These are phyloP conservation scores for Pangasianodon hypophthalmus DNA, from an alignment of 2,113 vertebrate genomes.

Conservation along the genomic window DNA sequence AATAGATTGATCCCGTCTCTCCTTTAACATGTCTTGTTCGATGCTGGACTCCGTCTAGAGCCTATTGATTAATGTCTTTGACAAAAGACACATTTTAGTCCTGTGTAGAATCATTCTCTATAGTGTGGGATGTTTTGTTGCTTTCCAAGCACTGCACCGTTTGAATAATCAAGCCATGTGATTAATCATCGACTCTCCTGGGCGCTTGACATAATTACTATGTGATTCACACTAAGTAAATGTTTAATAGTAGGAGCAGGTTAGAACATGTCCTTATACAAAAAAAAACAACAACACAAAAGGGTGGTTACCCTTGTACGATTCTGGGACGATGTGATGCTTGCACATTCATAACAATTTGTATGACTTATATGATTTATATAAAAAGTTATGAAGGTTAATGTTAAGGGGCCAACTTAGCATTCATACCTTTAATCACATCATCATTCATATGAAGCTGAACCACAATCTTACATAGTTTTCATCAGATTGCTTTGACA, in stretches of 20 bases:
- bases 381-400: background rate
- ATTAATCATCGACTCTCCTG: conserved; percentile 39
- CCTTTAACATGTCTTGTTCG: conserved; percentile 23
- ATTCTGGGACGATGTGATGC: background rate
- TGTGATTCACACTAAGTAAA: conserved; percentile 47
- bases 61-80: conserved; percentile 50
- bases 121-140: conserved; percentile 19
- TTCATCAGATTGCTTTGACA: background rate
- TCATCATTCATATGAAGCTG: background rate
- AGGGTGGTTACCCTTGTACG: background rate
- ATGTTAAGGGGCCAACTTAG: background rate
- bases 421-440: background rate
- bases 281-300: background rate
- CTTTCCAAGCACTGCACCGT: conserved; percentile 18
- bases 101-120: conserved; percentile 26
- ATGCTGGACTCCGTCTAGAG: conserved; percentile 27
- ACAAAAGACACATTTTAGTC: conserved; percentile 42
- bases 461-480: background rate
- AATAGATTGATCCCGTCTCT: conserved; percentile 51
- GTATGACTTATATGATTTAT: too few species aligned
- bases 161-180: conserved; percentile 46
- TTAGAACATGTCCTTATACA: background rate
- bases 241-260: conserved; percentile 43
- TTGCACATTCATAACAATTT: background rate
- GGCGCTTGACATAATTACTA: conserved; percentile 19